Evolutionary conservation across 2,113 vertebrate genomes (phyloP), one percentile per base, ranked within the genome.

Genomic region (Petroica traversi): DNA sequence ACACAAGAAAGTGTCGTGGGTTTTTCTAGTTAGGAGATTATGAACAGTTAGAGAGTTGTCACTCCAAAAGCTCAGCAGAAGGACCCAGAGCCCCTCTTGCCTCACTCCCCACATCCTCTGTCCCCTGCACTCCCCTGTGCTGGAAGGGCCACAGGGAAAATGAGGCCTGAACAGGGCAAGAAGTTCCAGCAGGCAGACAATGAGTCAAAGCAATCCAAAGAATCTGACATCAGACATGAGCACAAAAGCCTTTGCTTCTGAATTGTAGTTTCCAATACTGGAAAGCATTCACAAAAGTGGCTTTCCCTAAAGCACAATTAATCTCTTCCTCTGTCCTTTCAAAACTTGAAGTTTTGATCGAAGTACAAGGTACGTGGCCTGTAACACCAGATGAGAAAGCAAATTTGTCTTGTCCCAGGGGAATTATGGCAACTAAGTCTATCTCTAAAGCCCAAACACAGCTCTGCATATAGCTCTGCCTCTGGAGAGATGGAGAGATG

Each of bases 1-100:
- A 49, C 19, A 79, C 28, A 75, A n/a, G 40, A 38, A 72, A 76
- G 18, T 3, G 12, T 3, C 0, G 0, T 18, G 26, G 12, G 0
- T 22, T 72, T 88, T 73, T 48, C 61, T 29, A 10, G 20, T 11
- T 13, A 61, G 43, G n/a, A 76, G 45, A 19, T 41, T 41, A 29
- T 9, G 36, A 58, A 59, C 29, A 88, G 12, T 67, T 61, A 34
- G 9, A 13, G 8, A 85, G 24, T 1, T 8, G 9, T 23, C 25
- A 40, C 9, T 26, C 25, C 36, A 28, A 64, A 62, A 66, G 19
- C 69, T 57, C 67, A 77, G 36, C 49, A 88, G 73, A 81, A 78
- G 28, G 38, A 81, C 62, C 89, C 7, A 6, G 1, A 73, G 61
- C 45, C 62, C 38, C 40, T 38, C 24, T 54, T 38, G 18, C 52